Conservation (phyloP, 2,113 vertebrate species). For the Phaethon lepturus region DNA sequence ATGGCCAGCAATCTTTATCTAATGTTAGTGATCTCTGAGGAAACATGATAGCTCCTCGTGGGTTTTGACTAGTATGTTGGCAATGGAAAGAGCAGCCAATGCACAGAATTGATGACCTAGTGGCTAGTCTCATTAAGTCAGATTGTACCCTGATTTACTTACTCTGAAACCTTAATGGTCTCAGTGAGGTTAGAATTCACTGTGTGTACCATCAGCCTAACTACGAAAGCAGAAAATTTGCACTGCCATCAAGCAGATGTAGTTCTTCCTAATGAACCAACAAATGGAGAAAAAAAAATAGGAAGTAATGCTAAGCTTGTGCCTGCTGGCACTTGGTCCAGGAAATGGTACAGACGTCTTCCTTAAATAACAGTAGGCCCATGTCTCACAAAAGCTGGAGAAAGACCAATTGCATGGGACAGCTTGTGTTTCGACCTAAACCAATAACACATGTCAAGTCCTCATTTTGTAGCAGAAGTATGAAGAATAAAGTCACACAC, state of each 20-base stretch:
- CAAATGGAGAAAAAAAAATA: neutral
- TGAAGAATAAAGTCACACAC: neutral
- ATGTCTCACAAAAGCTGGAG: neutral
- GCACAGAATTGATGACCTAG: neutral
- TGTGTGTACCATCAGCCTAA: neutral
- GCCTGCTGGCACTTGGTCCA: neutral
- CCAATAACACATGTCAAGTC: neutral
- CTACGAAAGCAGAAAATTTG: neutral
- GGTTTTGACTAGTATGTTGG: neutral
- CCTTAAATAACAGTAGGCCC: neutral
- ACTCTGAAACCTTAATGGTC: neutral
- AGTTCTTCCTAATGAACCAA: neutral
- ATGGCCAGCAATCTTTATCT: neutral
- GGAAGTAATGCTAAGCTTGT: neutral
- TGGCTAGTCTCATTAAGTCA: neutral
- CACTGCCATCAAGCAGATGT: neutral
- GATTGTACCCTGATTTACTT: constrained; percentile 27
- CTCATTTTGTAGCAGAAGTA: neutral
- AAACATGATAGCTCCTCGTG: neutral
- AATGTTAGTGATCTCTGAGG: constrained; percentile 15
- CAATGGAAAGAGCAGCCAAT: neutral
- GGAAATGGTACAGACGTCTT: neutral
- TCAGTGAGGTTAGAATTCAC: constrained; percentile 1
- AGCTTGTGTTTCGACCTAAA: neutral
- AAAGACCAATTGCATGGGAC: neutral